phyloP scores from a whole-genome alignment of 2,113 vertebrate genomes.

The Ceyx margarethae region DNA sequence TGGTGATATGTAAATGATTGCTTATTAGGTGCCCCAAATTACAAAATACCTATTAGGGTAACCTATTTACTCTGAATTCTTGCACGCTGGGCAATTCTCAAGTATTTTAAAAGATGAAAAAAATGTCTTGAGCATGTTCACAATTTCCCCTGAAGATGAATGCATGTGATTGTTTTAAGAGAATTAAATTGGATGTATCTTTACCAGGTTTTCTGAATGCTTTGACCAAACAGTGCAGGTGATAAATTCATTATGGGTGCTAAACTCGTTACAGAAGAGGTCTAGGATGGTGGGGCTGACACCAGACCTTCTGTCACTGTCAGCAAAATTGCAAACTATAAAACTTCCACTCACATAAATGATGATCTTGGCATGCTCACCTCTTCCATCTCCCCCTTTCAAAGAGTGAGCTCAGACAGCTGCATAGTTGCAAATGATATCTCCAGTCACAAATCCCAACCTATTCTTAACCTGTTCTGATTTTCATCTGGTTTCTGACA shows the following conservation, averaged over 20 bases:
- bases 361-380: background rate
- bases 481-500: background rate
- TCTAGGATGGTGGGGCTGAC: background rate
- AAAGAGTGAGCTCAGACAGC: background rate
- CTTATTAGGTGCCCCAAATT: background rate
- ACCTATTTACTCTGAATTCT: slow-evolving; percentile 5
- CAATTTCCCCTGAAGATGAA: slow-evolving; percentile 44
- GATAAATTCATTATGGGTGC: slow-evolving; percentile 62
- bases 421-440: background rate
- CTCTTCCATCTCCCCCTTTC: background rate
- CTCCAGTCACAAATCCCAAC: background rate
- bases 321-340: slow-evolving; percentile 44
- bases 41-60: background rate
- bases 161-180: slow-evolving; percentile 43
- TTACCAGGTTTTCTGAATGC: slow-evolving; percentile 45
- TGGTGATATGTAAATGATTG: slow-evolving; percentile 12
- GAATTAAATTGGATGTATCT: slow-evolving; percentile 50
- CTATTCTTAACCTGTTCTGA: background rate
- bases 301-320: slow-evolving; percentile 45
- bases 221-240: slow-evolving; percentile 28
- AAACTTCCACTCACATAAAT: background rate
- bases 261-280: slow-evolving; percentile 46
- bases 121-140: background rate
- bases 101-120: background rate
- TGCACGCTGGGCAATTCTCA: background rate